Evolutionary conservation across 2,888 invertebrate species (phyloP), one percentile per base, ranked within the genome.

Genomic region (Orchesellides sinensis): DNA sequence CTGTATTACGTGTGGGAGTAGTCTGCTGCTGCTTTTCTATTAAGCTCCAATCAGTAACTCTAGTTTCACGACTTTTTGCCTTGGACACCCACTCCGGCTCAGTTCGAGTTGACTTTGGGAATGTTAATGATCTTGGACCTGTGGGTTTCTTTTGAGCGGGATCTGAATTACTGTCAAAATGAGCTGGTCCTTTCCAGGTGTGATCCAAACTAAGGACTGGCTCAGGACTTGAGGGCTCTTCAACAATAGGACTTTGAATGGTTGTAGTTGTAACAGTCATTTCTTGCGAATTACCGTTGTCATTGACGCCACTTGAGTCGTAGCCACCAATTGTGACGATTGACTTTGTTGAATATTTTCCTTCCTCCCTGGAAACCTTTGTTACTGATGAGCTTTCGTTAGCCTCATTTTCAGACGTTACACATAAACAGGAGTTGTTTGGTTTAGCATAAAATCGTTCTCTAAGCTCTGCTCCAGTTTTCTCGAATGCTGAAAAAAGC

Each of bases 71-170:
- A 65, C 84, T 88, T 59, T 81, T 85, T 29, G 88, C 88, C 63
- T 87, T 88, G 1, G 83, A 85, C 6, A 88, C 85, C 88, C 88
- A 88, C 72, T 88, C 88, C 6, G 88, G 88, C 65, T 87, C 87
- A 0, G 83, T 32, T 23, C 84, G 73, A 27, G 77, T 21, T 14
- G 85, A 61, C 66, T 87, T 87, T n/a, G 86, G 87, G 54, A 86
- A 83, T n/a, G 87, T 87, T 72, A 87, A 59, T 14, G 87, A 87
- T n/a, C 70, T 61, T 1, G 56, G 32, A 21, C 32, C 61, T 35
- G 35, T 6, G 8, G 29, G 10, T 21, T 59, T 63, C 47, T 19
- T 35, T 45, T 52, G 27, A 68, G 29, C 0, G 68, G 59, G 23
- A 14, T 45, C 40, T 19, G 56, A 10, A 45, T 79, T 78, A 66